These are phyloP conservation scores for Lycocorax pyrrhopterus DNA, from an alignment of 2,113 vertebrate species.

Conservation along the genomic window DNA sequence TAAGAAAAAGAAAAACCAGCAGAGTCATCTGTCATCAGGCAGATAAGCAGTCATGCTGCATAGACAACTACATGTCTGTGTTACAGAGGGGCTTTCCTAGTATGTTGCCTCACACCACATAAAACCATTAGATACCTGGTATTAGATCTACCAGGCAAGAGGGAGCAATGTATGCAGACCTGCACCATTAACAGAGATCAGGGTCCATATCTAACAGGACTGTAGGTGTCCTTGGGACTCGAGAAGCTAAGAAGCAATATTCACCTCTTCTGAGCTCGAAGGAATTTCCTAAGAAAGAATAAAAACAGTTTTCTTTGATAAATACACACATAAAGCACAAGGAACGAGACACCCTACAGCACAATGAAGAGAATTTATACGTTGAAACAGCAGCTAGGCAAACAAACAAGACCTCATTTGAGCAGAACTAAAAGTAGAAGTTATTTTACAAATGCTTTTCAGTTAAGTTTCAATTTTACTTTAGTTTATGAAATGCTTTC, in stretches of 20 bases:
- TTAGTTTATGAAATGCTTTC: background rate
- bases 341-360: background rate
- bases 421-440: background rate
- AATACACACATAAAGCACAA: background rate
- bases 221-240: background rate
- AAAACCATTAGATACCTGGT: background rate
- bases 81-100: background rate
- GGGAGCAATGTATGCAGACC: background rate
- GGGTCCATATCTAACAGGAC: background rate
- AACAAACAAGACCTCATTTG: background rate
- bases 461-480: background rate
- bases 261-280: background rate
- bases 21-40: background rate
- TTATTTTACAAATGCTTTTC: background rate
- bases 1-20: background rate
- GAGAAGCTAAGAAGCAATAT: background rate
- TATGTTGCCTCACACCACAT: background rate
- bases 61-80: fast-evolving
- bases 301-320: background rate
- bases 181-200: background rate
- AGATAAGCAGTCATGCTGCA: background rate
- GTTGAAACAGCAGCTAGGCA: background rate
- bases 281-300: background rate
- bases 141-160: background rate
- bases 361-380: background rate